A percentile compares a stretch with the other conserved stretches of the same genome.
Evolutionary conservation across 2,888 invertebrate genomes (phyloP).

Genomic region (Apocheima hispidaria): DNA sequence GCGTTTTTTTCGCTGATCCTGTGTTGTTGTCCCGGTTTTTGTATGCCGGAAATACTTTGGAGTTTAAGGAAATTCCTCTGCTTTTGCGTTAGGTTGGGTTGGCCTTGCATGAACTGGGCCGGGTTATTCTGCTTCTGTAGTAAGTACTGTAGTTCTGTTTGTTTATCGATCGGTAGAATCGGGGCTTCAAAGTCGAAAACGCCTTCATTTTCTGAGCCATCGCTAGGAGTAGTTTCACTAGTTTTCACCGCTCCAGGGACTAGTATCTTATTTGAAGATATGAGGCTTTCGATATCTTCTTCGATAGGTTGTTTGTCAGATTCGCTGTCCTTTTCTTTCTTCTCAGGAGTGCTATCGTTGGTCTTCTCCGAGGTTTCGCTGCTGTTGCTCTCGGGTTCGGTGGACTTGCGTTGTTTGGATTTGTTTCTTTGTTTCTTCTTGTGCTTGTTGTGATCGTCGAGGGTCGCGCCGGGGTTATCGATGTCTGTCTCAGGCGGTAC

Average conservation of each 20-base stretch:
- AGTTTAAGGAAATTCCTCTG: conserved; percentile 72
- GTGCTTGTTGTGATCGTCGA: conserved; percentile 68
- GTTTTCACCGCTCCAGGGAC: conserved; percentile 70
- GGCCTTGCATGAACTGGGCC: conserved; percentile 74
- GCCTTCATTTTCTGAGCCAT: conserved; percentile 67
- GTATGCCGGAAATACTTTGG: conserved; percentile 66
- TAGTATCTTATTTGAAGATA: conserved; percentile 80
- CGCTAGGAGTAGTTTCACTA: conserved; percentile 59
- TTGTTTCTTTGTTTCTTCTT: conserved; percentile 77
- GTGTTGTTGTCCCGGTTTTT: conserved; percentile 73
- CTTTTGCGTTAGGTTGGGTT: conserved; percentile 71
- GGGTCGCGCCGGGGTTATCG: conserved; percentile 71
- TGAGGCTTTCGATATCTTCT: conserved; percentile 82
- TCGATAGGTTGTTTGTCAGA: conserved; percentile 52
- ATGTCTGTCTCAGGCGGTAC: conserved; percentile 85
- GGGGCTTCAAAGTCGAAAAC: conserved; percentile 68
- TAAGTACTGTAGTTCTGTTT: conserved; percentile 79
- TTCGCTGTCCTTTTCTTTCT: conserved; percentile 59
- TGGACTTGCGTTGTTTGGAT: conserved; percentile 74
- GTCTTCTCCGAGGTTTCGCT: conserved; percentile 73
- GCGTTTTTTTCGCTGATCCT: conserved; percentile 77
- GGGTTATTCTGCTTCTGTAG: conserved; percentile 83
- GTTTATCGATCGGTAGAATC: conserved; percentile 72
- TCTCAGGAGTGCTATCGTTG: conserved; percentile 72
- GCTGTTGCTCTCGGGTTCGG: conserved; percentile 67